A percentile compares a stretch with the other conserved stretches of the same genome.
Conservation (phyloP, 2,797 vertebrate genomes). For the Anableps anableps region DNA sequence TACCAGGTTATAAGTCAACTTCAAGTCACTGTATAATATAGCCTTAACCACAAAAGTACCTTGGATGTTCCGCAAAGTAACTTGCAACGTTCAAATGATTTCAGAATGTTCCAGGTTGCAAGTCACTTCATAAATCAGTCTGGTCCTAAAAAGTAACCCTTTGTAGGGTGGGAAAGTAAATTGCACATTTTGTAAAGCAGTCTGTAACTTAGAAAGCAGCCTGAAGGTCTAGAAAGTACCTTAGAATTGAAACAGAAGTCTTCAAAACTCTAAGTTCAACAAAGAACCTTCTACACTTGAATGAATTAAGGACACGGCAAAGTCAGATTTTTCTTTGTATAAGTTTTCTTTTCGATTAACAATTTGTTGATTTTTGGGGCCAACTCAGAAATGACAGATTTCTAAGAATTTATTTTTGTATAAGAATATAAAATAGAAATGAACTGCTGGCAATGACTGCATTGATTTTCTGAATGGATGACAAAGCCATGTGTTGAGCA, state of each 20-base stretch:
- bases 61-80: background rate
- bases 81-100: background rate
- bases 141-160: background rate
- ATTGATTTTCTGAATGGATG: constrained; percentile 12
- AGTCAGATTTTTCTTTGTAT: background rate
- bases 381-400: constrained; percentile 5
- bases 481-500: constrained; percentile 44
- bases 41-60: background rate
- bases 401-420: constrained; percentile 8
- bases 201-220: background rate
- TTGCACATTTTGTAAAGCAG: too few relatives aligned
- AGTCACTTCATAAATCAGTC: background rate
- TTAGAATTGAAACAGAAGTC: too few relatives aligned
- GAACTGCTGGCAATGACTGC: background rate
- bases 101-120: background rate
- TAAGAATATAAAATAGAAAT: constrained; percentile 15
- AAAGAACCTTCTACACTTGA: background rate
- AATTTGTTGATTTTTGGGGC: constrained; percentile 13
- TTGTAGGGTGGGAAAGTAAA: background rate
- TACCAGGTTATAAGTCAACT: background rate
- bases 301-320: background rate
- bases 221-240: background rate
- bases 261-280: too few relatives aligned
- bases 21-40: background rate
- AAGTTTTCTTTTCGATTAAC: constrained; percentile 2